phyloP scores from a whole-genome alignment of 2,113 vertebrate genomes.

The Eira barbara region DNA sequence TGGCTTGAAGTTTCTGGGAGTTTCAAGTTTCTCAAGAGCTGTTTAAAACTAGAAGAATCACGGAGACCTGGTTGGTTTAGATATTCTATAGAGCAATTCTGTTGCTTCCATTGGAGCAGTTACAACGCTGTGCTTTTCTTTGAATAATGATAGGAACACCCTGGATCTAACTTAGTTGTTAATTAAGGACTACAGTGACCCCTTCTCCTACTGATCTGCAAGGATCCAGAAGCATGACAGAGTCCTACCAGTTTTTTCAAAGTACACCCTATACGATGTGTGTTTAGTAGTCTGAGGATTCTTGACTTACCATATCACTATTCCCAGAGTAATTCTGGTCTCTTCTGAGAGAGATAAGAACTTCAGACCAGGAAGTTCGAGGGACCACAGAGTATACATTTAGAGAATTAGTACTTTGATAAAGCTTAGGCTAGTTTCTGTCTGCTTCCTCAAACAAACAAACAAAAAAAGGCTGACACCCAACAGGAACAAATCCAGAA shows the following conservation, averaged over 20 bases:
- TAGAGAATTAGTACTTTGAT: background rate
- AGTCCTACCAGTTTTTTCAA: background rate
- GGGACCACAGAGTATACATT: background rate
- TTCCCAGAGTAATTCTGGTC: background rate
- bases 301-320: background rate
- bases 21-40: background rate
- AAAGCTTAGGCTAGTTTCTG: background rate
- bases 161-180: background rate
- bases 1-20: background rate
- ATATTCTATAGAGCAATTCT: background rate
- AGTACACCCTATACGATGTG: background rate
- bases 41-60: background rate
- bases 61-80: background rate
- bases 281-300: background rate
- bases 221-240: background rate
- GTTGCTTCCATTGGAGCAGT: background rate
- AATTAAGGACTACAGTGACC: background rate
- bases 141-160: background rate
- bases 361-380: background rate
- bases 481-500: constrained; percentile 41
- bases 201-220: background rate
- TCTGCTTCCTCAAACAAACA: background rate
- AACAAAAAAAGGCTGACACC: background rate
- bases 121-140: background rate
- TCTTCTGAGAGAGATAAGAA: background rate